Base-by-base conservation (phyloP, 2,888 invertebrate genomes). In the Callyntrura guangdongensis region DNA sequence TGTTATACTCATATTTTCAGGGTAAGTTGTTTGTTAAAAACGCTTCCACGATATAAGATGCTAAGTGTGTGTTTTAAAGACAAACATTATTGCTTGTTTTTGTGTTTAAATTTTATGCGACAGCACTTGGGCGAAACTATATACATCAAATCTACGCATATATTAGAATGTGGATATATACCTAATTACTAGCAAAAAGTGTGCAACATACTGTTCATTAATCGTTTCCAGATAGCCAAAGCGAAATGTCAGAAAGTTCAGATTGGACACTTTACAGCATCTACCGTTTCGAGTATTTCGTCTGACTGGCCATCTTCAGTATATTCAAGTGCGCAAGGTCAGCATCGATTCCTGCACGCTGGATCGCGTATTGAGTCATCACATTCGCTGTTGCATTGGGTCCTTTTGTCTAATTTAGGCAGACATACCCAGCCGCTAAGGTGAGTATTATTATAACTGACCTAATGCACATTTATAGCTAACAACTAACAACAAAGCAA, bases 231-330 rank as follows among this genome's bases (percentile, higher is more conserved):
- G 94, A 94, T 94, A 91, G 94, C 94, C 72, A 93, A 93, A 93
- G 93, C 92, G 67, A 94, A 94, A 69, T 94, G 94, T 82, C 93
- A 93, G 61, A 93, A 93, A 64, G 93, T 94, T 82, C 93, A 93
- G 93, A 93, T 94, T 49, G 94, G 94, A 81, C 93, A 93, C 67
- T 93, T 94, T 56, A 91, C 90, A 11, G 91, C 91, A n/a, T 92
- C 92, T 22, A 91, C 91, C 20, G 91, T 92, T n/a, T 91, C 93
- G 17, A 93, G 93, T 82, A 93, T 94, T 61, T 93, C 94, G 17
- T 93, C 94, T 79, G 94, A 94, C 49, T 93, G 93, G 93, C 92
- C 93, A 53, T 93, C 94, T 8, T 93, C 94, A 77, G 93, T 91
- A 14, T 92, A 93, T 67, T 93, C 93, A 72, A 93, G 93, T 87